Evolutionary conservation across 2,888 invertebrate genomes (phyloP), one percentile per base, ranked within the genome.

Genomic region (Bombylius major): DNA sequence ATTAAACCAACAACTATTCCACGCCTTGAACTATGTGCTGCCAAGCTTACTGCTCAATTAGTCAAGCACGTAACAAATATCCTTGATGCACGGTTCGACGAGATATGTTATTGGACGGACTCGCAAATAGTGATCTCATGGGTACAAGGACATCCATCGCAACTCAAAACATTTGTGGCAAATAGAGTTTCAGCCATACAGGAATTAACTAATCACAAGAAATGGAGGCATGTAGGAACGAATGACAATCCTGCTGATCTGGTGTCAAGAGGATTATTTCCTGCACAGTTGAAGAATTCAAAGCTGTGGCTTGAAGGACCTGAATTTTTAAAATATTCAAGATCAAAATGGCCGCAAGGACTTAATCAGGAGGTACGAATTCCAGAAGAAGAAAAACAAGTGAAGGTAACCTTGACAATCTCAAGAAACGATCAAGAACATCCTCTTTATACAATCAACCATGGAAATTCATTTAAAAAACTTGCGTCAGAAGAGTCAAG

Each of bases 231-330:
- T 48, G 54, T 62, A 1, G 45, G 52, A 11, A 54, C 39, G 7
- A 39, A 39, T 51, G 42, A 54, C 11, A 63, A 63, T 48, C 56
- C 60, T 11, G 60, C 62, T 5, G 60, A 62, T 47, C 31, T 58
- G 4, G 51, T 58, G 14, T 61, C 62, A 7, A 54, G 61, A 32
- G 61, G 63, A n/a, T 44, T 54, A 1, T 7, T 36, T 42, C 61
- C 58, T 4, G 42, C 59, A 8, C 23, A 49, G 45, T n/a, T 63
- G 5, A 31, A 56, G 6, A 34, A 31, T 11, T 52, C 42, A 9
- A n/a, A 44, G 4, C 51, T 61, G 3, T 63, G 61, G 64, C 59
- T 61, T 55, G 55, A 57, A 9, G 62, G 62, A 12, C 63, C 62
- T 36, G 23, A 7, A 47, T 47, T 53, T 34, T 9, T 47, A 36